phyloP scores from a whole-genome alignment of 92 coral and sea anemone species.

The Paragorgia papillata region DNA sequence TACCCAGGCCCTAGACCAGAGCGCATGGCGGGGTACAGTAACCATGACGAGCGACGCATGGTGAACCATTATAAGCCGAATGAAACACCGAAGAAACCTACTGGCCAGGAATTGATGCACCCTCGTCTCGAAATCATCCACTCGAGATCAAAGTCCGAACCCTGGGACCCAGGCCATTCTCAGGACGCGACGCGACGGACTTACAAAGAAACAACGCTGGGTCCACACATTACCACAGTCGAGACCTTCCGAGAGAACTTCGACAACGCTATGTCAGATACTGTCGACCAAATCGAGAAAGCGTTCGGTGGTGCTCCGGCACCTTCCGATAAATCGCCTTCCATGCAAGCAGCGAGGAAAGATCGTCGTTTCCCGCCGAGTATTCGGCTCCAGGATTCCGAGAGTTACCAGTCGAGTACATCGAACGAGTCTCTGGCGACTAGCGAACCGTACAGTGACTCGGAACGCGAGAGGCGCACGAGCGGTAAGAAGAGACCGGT shows the following conservation, averaged over 20 bases:
- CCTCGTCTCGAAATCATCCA: conserved; percentile 48
- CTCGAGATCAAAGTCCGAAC: conserved; percentile 47
- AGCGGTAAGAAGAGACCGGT: conserved; percentile 7
- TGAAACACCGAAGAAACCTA: conserved; percentile 17
- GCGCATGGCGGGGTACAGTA: conserved; percentile 33
- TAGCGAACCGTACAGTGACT: conserved; percentile 28
- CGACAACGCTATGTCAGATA: conserved; percentile 89
- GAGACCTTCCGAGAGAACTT: conserved; percentile 86
- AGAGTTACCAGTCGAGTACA: conserved; percentile 25
- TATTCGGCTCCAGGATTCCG: conserved; percentile 7
- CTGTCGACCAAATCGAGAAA: conserved; percentile 91
- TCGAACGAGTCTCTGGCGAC: conserved; percentile 37
- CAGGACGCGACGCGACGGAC: conserved; percentile 61
- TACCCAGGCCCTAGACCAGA: conserved; percentile 36
- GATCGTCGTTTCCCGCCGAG: not conserved
- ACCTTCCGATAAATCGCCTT: conserved; percentile 28
- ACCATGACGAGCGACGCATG: conserved; percentile 22
- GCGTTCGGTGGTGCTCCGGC: conserved; percentile 72
- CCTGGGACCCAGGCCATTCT: conserved; percentile 51
- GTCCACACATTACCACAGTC: conserved; percentile 87
- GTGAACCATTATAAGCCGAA: conserved; percentile 19
- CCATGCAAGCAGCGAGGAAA: conserved; percentile 12
- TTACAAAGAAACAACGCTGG: conserved; percentile 95
- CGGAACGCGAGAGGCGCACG: conserved; percentile 14
- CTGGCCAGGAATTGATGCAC: conserved; percentile 16